These are phyloP conservation scores for Triplophysa siluroides DNA, from an alignment of 2,113 vertebrate genomes.

Conservation along the genomic window DNA sequence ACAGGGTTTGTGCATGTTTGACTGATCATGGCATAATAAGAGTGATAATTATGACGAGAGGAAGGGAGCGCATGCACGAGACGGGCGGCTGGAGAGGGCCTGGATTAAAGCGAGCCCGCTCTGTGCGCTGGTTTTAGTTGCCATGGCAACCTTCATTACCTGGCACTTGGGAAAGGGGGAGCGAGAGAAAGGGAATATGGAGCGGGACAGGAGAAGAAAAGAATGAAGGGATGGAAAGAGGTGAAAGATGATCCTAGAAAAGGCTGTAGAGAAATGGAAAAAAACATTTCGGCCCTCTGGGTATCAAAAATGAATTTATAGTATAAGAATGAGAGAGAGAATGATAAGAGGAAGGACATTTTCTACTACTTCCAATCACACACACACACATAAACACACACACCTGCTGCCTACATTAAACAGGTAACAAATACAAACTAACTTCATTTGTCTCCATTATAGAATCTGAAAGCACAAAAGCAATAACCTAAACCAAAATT, in stretches of 20 bases:
- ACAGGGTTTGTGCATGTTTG: conserved; percentile 16
- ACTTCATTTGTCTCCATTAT: background rate
- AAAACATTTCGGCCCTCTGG: background rate
- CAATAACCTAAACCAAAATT: background rate
- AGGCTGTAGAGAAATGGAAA: background rate
- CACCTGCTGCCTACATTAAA: conserved; percentile 13
- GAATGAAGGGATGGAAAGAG: conserved; percentile 15
- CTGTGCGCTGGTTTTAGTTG: conserved; percentile 84
- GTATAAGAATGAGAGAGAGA: conserved; percentile 7
- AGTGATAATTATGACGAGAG: conserved; percentile 49
- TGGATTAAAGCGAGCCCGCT: conserved; percentile 78
- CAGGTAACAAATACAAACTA: background rate
- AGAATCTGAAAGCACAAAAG: background rate
- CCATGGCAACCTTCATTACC: conserved; percentile 91
- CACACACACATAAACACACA: background rate
- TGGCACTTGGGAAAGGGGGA: conserved; percentile 80
- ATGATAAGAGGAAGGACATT: conserved; percentile 13
- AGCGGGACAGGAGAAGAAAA: conserved; percentile 44
- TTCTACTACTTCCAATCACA: conserved; percentile 9
- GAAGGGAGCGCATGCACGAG: conserved; percentile 45
- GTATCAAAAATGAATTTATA: background rate
- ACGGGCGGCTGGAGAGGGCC: conserved; percentile 63
- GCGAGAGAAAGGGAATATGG: conserved; percentile 53
- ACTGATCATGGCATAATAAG: conserved; percentile 48
- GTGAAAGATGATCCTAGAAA: no score